These are phyloP conservation scores for Oreochromis aureus DNA, from an alignment of 2,113 vertebrate genomes.

Conservation along the genomic window DNA sequence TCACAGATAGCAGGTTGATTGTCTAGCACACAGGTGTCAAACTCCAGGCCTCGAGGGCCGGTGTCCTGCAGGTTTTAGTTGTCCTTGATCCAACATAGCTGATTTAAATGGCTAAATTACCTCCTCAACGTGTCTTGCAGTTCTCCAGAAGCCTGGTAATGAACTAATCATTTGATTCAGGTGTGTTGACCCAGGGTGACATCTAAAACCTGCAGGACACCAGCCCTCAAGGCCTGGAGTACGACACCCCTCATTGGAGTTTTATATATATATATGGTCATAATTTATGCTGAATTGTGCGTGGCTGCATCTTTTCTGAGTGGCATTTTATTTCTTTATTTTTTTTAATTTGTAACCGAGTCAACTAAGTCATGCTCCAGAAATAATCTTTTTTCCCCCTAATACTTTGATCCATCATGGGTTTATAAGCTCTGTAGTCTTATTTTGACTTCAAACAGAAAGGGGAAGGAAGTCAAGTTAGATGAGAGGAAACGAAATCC, in stretches of 20 bases:
- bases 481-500: slow-evolving; percentile 4
- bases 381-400: neutral
- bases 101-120: neutral
- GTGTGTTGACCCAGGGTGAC: neutral
- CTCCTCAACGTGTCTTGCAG: neutral
- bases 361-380: neutral
- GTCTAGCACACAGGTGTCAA: neutral
- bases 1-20: neutral
- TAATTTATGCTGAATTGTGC: neutral
- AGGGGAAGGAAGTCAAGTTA: neutral
- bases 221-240: neutral
- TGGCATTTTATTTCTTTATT: neutral
- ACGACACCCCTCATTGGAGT: neutral
- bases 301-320: neutral
- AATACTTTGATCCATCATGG: slow-evolving; percentile 27
- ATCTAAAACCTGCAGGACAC: neutral
- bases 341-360: neutral
- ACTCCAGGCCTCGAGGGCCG: neutral
- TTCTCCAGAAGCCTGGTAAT: neutral
- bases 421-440: slow-evolving; percentile 19
- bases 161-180: neutral
- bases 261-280: neutral
- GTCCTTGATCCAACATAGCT: neutral
- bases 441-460: slow-evolving; percentile 33
- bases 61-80: neutral